Evolutionary conservation across 1,140 invertebrate species (phyloP), one percentile per base, ranked within the genome.

Genomic region (Manduca sexta): DNA sequence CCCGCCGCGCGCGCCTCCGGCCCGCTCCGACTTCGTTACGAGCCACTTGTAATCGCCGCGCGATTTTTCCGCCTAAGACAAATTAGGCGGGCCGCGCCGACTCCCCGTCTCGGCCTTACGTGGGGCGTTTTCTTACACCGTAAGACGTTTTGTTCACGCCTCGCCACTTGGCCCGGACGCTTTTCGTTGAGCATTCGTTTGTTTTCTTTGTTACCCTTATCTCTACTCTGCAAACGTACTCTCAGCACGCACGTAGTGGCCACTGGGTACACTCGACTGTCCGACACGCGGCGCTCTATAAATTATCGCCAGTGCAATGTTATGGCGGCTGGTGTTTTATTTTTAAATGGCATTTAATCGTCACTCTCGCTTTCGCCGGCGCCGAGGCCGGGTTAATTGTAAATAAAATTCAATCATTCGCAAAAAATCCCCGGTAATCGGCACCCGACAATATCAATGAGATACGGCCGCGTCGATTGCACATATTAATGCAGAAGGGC

Each of bases 321-420:
- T 75, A 81, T 73, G 69, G 64, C 69, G 65, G 63, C 69, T 61
- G 47, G 64, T 80, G 77, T 80, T 85, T 83, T 83, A 82, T 83
- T 85, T 85, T 85, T 83, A 85, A 85, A 85, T 85, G 76, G 69
- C 71, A 74, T 83, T 83, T 82, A 83, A 85, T 85, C 73, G 78
- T 80, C 78, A 82, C 79, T 85, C 66, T 85, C 78, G 64, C 73
- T 85, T 64, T 85, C 78, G 57, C 38, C 68, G 69, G 63, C 63
- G 59, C 68, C 69, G 77, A 70, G 74, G 69, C 71, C 74, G 75
- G 64, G 70, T 85, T 85, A 85, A 85, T 85, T 85, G 82, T 85
- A 85, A 85, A 85, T 85, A 85, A 85, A 85, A 85, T 85, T 82
- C 79, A 79, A 82, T 83, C 77, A 85, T 83, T 85, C 76, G 79